phyloP scores from a whole-genome alignment of 1,140 invertebrate species.

The Sycophaga agraensis region DNA sequence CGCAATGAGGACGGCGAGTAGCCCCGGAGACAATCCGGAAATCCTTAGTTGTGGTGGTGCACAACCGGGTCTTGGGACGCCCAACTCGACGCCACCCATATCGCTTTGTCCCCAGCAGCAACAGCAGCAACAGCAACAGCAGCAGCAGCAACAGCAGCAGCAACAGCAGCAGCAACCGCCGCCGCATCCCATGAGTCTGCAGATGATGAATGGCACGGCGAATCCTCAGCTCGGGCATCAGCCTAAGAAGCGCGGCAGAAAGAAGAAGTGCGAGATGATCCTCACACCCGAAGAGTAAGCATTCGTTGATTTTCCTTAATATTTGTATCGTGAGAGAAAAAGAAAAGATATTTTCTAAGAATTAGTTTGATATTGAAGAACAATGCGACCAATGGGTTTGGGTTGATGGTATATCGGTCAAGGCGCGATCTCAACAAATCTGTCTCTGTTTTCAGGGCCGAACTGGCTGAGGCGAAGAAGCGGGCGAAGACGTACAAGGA shows the following conservation, averaged over 20 bases:
- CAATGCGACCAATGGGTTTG: no score
- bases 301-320: no score
- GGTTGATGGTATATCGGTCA: no score
- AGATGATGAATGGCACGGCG: slow-evolving; percentile 57
- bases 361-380: no score
- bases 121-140: slow-evolving; percentile 30
- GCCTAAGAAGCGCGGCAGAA: slow-evolving; percentile 79
- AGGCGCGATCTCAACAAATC: not conserved
- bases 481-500: slow-evolving; percentile 76
- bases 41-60: slow-evolving; percentile 45
- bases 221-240: slow-evolving; percentile 63
- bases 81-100: slow-evolving; percentile 48
- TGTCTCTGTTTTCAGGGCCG: slow-evolving; percentile 55
- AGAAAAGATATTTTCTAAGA: no score
- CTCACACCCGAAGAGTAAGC: slow-evolving; percentile 60
- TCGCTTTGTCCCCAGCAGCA: slow-evolving; percentile 32
- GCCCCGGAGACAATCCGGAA: slow-evolving; percentile 48
- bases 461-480: slow-evolving; percentile 67
- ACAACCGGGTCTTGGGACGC: slow-evolving; percentile 45
- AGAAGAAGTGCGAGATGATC: slow-evolving; percentile 70
- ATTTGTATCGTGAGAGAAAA: no score
- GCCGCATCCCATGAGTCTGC: slow-evolving; percentile 49
- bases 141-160: no score
- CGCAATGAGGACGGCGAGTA: slow-evolving; percentile 49
- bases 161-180: slow-evolving; percentile 43